phyloP scores from a whole-genome alignment of 2,888 invertebrate species.

The Watsonalla binaria region DNA sequence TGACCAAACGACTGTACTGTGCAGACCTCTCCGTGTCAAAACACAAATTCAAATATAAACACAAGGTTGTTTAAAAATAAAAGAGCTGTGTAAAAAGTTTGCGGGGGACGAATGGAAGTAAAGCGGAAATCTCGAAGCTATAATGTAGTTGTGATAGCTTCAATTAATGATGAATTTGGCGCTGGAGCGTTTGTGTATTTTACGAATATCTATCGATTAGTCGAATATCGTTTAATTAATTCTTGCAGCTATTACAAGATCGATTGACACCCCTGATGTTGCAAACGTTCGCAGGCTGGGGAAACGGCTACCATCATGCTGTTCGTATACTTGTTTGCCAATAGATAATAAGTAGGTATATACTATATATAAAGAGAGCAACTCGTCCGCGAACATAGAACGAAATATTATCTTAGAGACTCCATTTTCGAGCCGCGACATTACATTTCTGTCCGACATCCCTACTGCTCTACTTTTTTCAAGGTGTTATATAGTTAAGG shows the following conservation, averaged over 20 bases:
- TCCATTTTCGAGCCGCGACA: not conserved
- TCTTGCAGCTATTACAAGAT: too few species aligned
- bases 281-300: too few species aligned
- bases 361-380: too few species aligned
- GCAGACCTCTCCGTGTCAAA: constrained; percentile 23
- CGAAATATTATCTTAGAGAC: not conserved
- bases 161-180: too few species aligned
- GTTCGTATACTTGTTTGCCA: too few species aligned
- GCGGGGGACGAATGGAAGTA: constrained; percentile 29
- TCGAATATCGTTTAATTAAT: too few species aligned
- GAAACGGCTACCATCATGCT: too few species aligned
- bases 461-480: not conserved
- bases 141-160: not conserved
- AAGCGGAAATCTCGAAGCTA: constrained; percentile 27
- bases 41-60: constrained; percentile 27
- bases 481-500: not conserved
- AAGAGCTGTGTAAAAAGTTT: constrained; percentile 26
- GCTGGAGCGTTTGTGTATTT: too few species aligned
- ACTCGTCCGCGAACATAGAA: too few species aligned
- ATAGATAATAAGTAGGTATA: too few species aligned
- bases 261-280: too few species aligned
- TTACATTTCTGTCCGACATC: not conserved
- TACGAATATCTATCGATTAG: too few species aligned
- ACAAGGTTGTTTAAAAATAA: constrained; percentile 49
- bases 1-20: constrained; percentile 13